These are phyloP conservation scores for Polymixis flavicincta DNA, from an alignment of 2,888 invertebrate genomes.

Conservation along the genomic window DNA sequence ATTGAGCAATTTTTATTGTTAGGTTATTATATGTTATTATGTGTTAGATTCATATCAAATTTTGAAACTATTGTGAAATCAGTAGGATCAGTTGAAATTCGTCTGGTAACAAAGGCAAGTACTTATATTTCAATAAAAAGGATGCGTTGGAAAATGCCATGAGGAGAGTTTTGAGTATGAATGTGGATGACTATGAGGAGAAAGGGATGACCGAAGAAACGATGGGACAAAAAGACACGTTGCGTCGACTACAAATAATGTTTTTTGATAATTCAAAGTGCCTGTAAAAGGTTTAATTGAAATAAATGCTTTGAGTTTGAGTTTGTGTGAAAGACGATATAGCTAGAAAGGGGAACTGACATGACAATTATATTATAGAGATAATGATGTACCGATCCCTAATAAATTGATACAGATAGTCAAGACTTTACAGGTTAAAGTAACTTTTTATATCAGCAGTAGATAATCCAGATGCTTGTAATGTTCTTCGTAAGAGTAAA, in stretches of 20 bases:
- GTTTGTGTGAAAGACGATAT: not conserved
- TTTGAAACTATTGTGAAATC: not conserved
- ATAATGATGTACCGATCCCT: too few species aligned
- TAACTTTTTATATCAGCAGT: not conserved
- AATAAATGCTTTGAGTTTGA: too few species aligned
- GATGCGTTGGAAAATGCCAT: not conserved
- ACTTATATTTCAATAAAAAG: not conserved
- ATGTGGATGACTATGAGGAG: not conserved
- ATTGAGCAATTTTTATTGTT: slow-evolving; percentile 3
- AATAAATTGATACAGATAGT: not conserved
- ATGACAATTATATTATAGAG: too few species aligned
- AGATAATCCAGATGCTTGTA: not conserved
- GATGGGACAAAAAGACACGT: not conserved
- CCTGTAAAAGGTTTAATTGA: too few species aligned
- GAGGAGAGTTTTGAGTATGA: not conserved
- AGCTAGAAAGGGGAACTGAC: not conserved
- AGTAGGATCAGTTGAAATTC: not conserved
- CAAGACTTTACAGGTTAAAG: not conserved
- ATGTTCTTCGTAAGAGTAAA: not conserved
- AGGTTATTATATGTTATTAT: too few species aligned
- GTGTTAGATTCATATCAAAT: not conserved
- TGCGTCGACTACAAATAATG: too few species aligned
- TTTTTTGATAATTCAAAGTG: too few species aligned
- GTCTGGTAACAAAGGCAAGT: not conserved
- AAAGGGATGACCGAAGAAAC: not conserved